Base-by-base conservation (phyloP, 2,113 vertebrate species). In the Pluvialis apricaria region DNA sequence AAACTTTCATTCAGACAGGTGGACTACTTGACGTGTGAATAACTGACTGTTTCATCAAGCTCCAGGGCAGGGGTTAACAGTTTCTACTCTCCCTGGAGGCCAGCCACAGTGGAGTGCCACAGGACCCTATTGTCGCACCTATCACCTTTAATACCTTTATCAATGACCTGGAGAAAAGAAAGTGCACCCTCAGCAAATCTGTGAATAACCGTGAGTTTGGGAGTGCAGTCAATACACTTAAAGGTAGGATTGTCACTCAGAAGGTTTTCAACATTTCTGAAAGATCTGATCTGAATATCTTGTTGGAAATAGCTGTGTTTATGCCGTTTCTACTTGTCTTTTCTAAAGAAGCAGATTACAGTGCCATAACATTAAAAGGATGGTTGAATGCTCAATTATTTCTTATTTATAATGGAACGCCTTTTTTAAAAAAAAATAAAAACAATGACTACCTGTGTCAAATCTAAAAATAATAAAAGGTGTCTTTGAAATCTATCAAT, bases 61-160 rank as follows among this genome's bases (percentile, higher is more conserved):
- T 62, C 20, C 42, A 45, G 40, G 3, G 0, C 29, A 45, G 0
- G 2, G 6, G 3, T 66, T 66, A 54, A 32, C 11, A 69, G 15
- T 61, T 69, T 81, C 60, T 81, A 13, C 15, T 38, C 34, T 81
- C 17, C 19, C 34, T n/a, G 49, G 31, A 70, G 17, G 20, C 7
- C 20, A 75, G 34, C 9, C 9, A 15, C 36, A 26, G 40, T 54
- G 25, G 10, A 51, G 9, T 18, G 44, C 32, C 13, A 32, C 8
- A 15, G 28, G 12, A 17, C 20, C 36, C 29, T 82, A 9, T 32
- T 73, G 61, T 34, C 61, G 24, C 34, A 77, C 3, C 11, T 38
- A 60, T 28, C 14, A 36, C 60, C 8, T 80, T 68, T 42, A 72
- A 60, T 60, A n/a, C 9, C 6, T 69, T 69, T 81, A 32, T 87